phyloP scores from a whole-genome alignment of 1,140 invertebrate genomes.

The Drosophila athabasca region DNA sequence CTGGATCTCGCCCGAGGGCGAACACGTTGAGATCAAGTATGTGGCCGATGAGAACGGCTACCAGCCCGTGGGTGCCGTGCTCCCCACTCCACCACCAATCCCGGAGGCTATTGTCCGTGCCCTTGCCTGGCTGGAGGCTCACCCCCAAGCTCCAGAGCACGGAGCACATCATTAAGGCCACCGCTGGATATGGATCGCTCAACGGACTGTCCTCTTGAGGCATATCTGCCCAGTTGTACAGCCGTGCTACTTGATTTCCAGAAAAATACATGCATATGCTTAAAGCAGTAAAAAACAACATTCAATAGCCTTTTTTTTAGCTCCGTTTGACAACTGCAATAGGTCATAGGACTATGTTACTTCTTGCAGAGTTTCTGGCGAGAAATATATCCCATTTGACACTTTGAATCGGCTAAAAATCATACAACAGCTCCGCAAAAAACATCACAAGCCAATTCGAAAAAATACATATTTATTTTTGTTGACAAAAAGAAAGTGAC shows the following conservation, averaged over 20 bases:
- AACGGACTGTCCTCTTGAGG: constrained; percentile 37
- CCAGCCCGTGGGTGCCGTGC: constrained; percentile 82
- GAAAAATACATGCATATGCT: constrained; percentile 49
- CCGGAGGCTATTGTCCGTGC: constrained; percentile 86
- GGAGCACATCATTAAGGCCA: constrained; percentile 30
- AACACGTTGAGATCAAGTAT: constrained; percentile 84
- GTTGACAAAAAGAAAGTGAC: constrained; percentile 16
- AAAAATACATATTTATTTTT: constrained; percentile 10
- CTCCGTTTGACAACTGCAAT: too few relatives aligned
- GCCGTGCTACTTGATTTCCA: constrained; percentile 42
- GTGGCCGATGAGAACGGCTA: constrained; percentile 86
- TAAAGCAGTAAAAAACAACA: constrained; percentile 24
- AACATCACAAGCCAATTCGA: constrained; percentile 13
- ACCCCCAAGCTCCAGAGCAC: constrained; percentile 31
- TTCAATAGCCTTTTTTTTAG: too few relatives aligned
- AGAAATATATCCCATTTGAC: too few relatives aligned
- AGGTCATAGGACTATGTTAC: too few relatives aligned
- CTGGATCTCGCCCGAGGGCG: constrained; percentile 78
- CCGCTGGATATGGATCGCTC: constrained; percentile 11
- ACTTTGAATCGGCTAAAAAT: not conserved
- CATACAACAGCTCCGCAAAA: too few relatives aligned
- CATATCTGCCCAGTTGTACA: constrained; percentile 23
- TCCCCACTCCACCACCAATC: constrained; percentile 87
- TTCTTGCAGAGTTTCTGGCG: too few relatives aligned
- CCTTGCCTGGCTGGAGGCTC: constrained; percentile 33